phyloP scores from a whole-genome alignment of 2,113 vertebrate species.

The Calyptomena viridis region DNA sequence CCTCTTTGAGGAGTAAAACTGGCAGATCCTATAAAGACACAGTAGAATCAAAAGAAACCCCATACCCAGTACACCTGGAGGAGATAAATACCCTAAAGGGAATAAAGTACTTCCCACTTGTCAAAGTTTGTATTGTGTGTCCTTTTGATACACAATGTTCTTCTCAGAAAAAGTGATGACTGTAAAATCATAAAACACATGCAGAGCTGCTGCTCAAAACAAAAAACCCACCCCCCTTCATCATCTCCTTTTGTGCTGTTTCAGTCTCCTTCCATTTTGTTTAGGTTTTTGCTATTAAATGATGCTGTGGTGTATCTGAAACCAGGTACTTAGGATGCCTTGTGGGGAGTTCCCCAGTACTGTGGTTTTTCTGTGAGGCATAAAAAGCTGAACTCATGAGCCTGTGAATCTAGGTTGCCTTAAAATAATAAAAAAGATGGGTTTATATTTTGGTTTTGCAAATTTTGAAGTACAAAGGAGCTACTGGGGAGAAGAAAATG shows the following conservation, averaged over 20 bases:
- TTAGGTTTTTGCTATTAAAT: not conserved
- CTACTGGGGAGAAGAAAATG: not conserved
- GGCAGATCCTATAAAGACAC: not conserved
- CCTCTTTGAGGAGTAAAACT: not conserved
- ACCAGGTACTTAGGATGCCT: not conserved
- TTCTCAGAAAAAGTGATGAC: not conserved
- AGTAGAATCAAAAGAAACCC: not conserved
- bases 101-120: not conserved
- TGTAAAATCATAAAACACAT: not conserved
- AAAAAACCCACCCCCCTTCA: not conserved
- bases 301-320: not conserved
- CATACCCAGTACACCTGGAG: not conserved
- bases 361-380: not conserved
- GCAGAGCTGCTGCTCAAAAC: not conserved
- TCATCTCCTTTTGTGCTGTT: not conserved
- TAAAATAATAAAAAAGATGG: not conserved
- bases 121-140: not conserved
- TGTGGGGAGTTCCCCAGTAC: not conserved
- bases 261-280: not conserved
- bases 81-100: not conserved
- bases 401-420: not conserved
- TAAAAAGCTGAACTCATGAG: too few species aligned
- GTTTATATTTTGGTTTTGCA: not conserved
- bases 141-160: not conserved
- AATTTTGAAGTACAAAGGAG: not conserved